Evolutionary conservation across 1,140 invertebrate species (phyloP).

Genomic region (Tetramorium alpestre): DNA sequence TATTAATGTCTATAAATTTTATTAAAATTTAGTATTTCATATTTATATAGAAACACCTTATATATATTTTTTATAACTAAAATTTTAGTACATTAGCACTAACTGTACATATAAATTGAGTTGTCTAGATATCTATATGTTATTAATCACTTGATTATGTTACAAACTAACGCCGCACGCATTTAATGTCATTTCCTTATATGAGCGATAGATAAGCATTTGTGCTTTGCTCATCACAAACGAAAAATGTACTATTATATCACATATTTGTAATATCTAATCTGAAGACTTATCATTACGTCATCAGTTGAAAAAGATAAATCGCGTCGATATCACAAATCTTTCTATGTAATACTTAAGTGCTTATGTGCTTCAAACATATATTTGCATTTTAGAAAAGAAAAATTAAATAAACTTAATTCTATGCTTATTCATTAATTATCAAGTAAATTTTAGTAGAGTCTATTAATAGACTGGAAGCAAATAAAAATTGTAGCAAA

Average conservation of each 20-base stretch:
- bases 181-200: not conserved
- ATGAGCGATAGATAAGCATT: not conserved
- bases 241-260: not conserved
- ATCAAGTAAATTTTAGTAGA: not conserved
- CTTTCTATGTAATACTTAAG: not conserved
- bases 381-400: not conserved
- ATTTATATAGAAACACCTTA: not conserved
- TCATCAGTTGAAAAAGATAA: not conserved
- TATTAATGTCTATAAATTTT: not conserved
- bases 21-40: conserved; percentile 7
- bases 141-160: not conserved
- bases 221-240: not conserved
- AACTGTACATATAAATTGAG: not conserved
- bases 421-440: not conserved
- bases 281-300: not conserved
- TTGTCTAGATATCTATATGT: not conserved
- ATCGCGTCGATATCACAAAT: not conserved
- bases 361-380: not conserved
- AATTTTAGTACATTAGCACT: not conserved
- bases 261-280: not conserved
- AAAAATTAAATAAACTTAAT: conserved; percentile 18
- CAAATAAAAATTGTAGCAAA: too few relatives aligned
- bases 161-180: not conserved
- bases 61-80: not conserved
- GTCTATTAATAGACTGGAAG: too few relatives aligned